Evolutionary conservation across 2,888 invertebrate genomes (phyloP), one percentile per base, ranked within the genome.

Genomic region (Temnothorax ravouxi): DNA sequence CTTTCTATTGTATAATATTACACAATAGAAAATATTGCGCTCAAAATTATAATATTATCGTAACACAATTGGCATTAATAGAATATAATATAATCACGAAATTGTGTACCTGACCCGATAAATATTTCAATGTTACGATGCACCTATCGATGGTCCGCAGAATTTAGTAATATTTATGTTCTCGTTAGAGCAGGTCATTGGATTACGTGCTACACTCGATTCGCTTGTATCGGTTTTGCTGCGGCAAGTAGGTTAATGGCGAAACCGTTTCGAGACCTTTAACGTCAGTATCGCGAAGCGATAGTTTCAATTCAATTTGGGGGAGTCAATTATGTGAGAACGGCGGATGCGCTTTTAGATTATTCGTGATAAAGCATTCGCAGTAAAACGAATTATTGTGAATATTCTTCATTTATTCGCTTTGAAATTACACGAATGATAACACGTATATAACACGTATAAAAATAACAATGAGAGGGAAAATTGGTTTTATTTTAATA

Each of bases 41-140:
- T 69, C 38, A 9, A 47, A 79, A 80, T 50, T 47, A 3, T 69
- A 34, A 34, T 47, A 47, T 59, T 56, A 44, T 59, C 34, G 66
- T 3, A 81, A 81, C 82, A 85, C 83, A 83, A 85, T 85, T 80
- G 74, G 79, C 79, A 85, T 86, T 86, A 66, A 77, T 67, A 9
- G 44, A 67, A 54, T 44, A 44, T 25, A 25, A 44, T 25, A 25
- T 25, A 25, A 77, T 56, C n/a, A 18, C 6, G 59, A 38, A 44
- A 38, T 47, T n/a, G 54, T n/a, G 54, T 77, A 13, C 34, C 34
- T 34, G 6, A 13, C 34, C 34, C 6, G 6, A 89, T 87, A 85
- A 87, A 87, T 86, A 90, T 83, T 82, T 87, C 11, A 71, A 56
- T 29, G 83, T 74, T 69, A 59, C 47, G 75, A 52, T 47, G 25